Evolutionary conservation across 2,888 invertebrate species (phyloP), one percentile per base, ranked within the genome.

Genomic region (Gymnocheta viridis): DNA sequence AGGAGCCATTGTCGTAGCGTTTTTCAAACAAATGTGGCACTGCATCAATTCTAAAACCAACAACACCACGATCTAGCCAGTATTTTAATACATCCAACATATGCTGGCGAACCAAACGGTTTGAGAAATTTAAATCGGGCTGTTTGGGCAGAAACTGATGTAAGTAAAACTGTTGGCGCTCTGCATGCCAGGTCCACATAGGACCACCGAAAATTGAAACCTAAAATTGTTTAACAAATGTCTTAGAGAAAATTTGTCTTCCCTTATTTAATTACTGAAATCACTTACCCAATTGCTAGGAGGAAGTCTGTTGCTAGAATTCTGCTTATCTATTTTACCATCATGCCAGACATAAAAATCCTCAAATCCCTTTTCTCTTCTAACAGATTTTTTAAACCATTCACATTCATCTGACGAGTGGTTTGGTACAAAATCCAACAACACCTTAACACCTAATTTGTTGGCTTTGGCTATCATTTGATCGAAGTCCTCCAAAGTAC

Each of bases 311-410:
- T 66, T 72, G 32, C 58, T 60, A 9, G 81, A 19, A 77, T 85
- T 82, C 88, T 88, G 14, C 5, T 82, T 49, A 78, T 91, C 88
- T 0, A 87, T 3, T 29, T 92, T 95, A 0, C 94, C 94, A 77
- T 95, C 93, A 5, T 93, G 93, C 97, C 97, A 97, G 0, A 96
- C 91, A 89, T 96, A 97, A 89, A 94, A 96, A 88, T 96, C 94
- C 22, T 94, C 94, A 88, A 94, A 97, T 0, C 93, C 94, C 0
- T 93, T 93, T 62, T 93, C 93, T 10, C 93, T 93, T 60, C 93
- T 92, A 7, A 94, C 91, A 5, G 97, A 97, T 88, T 95, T 94
- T 79, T 93, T 89, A 89, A 98, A 98, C 98, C 98, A 98, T 44
- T 94, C 93, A 89, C 97, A 96, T 88, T 96, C 93, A 87, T 96